These are phyloP conservation scores for Scaptomyza flava DNA, from an alignment of 2,888 invertebrate species.

Conservation along the genomic window DNA sequence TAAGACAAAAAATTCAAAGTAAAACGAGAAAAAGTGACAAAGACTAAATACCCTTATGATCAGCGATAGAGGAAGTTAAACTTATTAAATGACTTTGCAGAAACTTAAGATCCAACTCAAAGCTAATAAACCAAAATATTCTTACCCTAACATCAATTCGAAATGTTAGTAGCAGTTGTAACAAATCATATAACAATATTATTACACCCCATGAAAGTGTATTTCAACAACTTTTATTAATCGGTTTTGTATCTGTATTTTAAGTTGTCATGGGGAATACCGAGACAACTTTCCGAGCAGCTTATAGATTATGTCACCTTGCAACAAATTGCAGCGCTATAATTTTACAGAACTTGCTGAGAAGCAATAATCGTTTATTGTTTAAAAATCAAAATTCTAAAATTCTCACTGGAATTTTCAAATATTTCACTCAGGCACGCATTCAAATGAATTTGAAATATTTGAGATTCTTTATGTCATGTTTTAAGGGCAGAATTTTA, in stretches of 20 bases:
- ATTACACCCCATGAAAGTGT: neutral
- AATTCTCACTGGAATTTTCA: conserved; percentile 22
- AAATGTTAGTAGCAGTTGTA: neutral
- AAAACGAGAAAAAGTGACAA: neutral
- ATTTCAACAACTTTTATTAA: conserved; percentile 20
- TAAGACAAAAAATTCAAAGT: neutral
- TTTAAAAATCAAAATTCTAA: conserved; percentile 22
- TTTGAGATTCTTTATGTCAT: conserved; percentile 24
- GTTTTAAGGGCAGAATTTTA: conserved; percentile 11
- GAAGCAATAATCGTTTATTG: conserved; percentile 17
- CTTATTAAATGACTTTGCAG: too few relatives aligned
- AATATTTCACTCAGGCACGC: neutral
- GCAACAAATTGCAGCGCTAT: conserved; percentile 12
- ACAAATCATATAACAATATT: neutral
- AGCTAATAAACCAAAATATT: too few relatives aligned
- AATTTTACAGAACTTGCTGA: conserved; percentile 3
- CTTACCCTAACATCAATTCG: too few relatives aligned
- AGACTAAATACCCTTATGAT: conserved; percentile 11
- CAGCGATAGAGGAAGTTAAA: neutral
- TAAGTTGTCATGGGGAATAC: neutral
- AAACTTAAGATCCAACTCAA: too few relatives aligned
- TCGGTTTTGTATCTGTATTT: conserved; percentile 6
- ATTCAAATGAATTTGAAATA: conserved; percentile 6
- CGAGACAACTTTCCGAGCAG: conserved; percentile 3
- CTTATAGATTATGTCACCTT: conserved; percentile 35